Evolutionary conservation across 2,113 vertebrate genomes (phyloP).

Genomic region (Tyrannus savana): DNA sequence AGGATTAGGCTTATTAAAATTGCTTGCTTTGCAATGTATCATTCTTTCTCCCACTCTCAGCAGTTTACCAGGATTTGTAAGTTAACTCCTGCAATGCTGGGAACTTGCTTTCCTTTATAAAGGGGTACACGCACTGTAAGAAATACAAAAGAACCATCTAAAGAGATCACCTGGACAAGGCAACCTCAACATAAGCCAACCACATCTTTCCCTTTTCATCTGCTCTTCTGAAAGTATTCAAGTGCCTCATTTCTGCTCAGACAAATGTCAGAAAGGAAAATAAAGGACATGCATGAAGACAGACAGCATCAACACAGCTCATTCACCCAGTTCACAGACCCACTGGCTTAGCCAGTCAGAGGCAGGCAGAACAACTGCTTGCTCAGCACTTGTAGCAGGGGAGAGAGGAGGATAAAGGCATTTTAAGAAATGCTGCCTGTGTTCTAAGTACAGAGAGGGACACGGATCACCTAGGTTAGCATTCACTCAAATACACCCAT

Average conservation of each 20-base stretch:
- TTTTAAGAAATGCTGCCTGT: neutral
- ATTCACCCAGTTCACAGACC: neutral
- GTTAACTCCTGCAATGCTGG: neutral
- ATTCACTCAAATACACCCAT: neutral
- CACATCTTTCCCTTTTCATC: neutral
- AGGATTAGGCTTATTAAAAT: constrained; percentile 23
- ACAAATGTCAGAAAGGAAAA: neutral
- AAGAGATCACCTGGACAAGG: neutral
- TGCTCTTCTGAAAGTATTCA: neutral
- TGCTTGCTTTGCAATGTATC: neutral
- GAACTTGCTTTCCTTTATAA: neutral
- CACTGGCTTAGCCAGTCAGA: neutral
- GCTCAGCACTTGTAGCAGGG: neutral
- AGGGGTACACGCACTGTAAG: neutral
- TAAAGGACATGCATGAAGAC: neutral
- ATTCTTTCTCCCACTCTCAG: neutral
- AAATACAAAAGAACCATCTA: neutral
- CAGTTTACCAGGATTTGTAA: neutral
- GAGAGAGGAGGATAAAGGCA: neutral
- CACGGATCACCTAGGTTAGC: neutral
- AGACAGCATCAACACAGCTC: neutral
- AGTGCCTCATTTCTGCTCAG: neutral
- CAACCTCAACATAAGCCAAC: neutral
- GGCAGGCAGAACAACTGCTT: neutral
- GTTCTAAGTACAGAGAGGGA: neutral